Conservation (phyloP, 2,113 vertebrate species). For the Capra hircus region DNA sequence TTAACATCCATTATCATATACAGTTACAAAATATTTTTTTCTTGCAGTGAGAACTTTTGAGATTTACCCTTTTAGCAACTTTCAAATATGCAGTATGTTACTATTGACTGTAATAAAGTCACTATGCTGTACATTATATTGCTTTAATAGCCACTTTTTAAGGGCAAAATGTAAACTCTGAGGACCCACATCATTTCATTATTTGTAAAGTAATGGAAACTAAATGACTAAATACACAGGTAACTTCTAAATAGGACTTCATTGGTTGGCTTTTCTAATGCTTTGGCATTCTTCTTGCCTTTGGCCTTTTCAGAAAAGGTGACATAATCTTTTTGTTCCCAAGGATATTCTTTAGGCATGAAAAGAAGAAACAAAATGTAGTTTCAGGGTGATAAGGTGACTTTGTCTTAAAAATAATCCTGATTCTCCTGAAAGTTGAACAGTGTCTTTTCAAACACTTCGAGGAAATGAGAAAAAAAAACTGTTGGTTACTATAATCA, state of each 20-base stretch:
- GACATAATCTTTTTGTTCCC: background rate
- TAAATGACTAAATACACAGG: background rate
- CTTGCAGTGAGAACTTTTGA: background rate
- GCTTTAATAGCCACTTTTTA: background rate
- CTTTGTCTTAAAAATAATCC: background rate
- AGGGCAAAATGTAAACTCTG: background rate
- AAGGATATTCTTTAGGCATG: background rate
- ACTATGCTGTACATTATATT: background rate
- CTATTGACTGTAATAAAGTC: background rate
- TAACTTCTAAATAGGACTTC: conserved; percentile 34
- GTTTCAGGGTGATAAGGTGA: background rate
- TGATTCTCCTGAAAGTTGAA: background rate
- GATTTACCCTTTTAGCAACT: background rate
- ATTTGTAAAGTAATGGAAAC: conserved; percentile 34
- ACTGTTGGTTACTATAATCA: background rate
- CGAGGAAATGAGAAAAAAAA: background rate
- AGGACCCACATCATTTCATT: background rate
- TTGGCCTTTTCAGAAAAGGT: background rate
- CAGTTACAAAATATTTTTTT: background rate
- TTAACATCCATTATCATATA: background rate
- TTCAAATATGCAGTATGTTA: background rate
- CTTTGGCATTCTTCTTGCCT: background rate
- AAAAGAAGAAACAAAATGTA: conserved; percentile 16
- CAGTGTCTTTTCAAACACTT: background rate
- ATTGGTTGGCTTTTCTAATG: background rate